Evolutionary conservation across 2,797 vertebrate species (phyloP), one percentile per base, ranked within the genome.

Genomic region (Ctenosaura bakeri): DNA sequence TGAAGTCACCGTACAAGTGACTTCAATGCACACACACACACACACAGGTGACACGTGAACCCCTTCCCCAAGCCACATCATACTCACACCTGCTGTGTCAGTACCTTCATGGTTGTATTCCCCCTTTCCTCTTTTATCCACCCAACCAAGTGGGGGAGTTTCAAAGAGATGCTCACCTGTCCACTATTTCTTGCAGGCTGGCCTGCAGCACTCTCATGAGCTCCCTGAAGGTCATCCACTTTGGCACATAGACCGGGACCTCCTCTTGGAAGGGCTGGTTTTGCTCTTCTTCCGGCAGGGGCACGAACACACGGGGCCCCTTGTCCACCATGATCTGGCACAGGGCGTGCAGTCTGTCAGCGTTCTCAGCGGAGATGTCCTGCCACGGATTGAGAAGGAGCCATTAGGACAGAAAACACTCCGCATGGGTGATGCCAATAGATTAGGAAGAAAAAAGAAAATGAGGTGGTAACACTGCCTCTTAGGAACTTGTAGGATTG

Each of bases 361-460:
- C 99, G 2, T 99, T 99, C 94, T 99, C 98, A 7, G 99, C 98
- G 3, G 99, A 99, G 95, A 99, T 99, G 84, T 99, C 99, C 99
- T 99, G 90, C 2, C 80, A 88, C 0, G 3, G 89, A 83, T 4
- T 4, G 42, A 74, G 20, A 0, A 16, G 3, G 14, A 73, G 24
- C 14, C 12, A n/a, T 10, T 46, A 69, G 18, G 18, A 7, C 32
- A 2, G 35, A 32, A 0, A 46, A 0, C 62, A 13, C 24, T 42
- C 2, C 42, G 42, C 4, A 0, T 1, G 29, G 42, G 64, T 54
- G 62, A n/a, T 64, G 69, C 32, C 8, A 4, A 52, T 46, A 46
- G 42, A 46, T 46, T 46, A 46, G 42, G 42, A 46, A 46, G 42
- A 4, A 46, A 46, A 46, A 46, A 46, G 3, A 42, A 46, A 46